Evolutionary conservation across 2,113 vertebrate species (phyloP).

Genomic region (Xyliphius kryptos): DNA sequence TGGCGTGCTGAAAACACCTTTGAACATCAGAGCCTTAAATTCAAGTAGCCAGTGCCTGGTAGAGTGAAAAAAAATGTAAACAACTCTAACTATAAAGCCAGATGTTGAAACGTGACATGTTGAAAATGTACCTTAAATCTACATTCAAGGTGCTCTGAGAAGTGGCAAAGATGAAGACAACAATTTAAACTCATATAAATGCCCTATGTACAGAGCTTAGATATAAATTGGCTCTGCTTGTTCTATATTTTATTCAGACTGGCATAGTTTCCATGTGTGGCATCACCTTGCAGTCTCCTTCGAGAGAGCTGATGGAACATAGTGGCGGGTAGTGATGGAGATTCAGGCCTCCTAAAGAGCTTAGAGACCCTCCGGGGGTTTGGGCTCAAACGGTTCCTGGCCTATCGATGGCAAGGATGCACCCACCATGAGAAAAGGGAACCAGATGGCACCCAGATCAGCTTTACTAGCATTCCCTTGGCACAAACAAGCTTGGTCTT

Average conservation of each 20-base stretch:
- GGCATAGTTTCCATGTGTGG: slow-evolving; percentile 41
- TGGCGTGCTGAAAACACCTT: slow-evolving; percentile 46
- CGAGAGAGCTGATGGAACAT: slow-evolving; percentile 30
- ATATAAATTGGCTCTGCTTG: slow-evolving; percentile 10
- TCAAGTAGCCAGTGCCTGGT: no score
- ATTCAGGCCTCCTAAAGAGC: slow-evolving; percentile 37
- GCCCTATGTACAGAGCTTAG: not conserved
- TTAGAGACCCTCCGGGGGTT: slow-evolving; percentile 40
- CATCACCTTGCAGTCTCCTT: slow-evolving; percentile 39
- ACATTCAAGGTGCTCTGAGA: no score
- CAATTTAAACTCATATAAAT: no score
- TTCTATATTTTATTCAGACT: slow-evolving; percentile 26
- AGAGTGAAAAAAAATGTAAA: slow-evolving; percentile 48
- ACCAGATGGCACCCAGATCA: slow-evolving; percentile 52
- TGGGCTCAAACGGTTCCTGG: slow-evolving; percentile 42
- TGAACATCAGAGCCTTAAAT: slow-evolving; percentile 43
- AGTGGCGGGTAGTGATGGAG: slow-evolving; percentile 33
- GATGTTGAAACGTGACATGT: slow-evolving; percentile 40
- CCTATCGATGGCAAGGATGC: slow-evolving; percentile 38
- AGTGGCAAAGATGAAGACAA: no score
- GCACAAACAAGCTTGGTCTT: slow-evolving; percentile 54
- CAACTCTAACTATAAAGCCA: slow-evolving; percentile 21
- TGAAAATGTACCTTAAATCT: no score
- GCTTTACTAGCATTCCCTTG: slow-evolving; percentile 47
- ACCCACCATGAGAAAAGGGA: slow-evolving; percentile 43